Base-by-base conservation (phyloP, 2,797 vertebrate species). In the Pangasius sanitwongsei region DNA sequence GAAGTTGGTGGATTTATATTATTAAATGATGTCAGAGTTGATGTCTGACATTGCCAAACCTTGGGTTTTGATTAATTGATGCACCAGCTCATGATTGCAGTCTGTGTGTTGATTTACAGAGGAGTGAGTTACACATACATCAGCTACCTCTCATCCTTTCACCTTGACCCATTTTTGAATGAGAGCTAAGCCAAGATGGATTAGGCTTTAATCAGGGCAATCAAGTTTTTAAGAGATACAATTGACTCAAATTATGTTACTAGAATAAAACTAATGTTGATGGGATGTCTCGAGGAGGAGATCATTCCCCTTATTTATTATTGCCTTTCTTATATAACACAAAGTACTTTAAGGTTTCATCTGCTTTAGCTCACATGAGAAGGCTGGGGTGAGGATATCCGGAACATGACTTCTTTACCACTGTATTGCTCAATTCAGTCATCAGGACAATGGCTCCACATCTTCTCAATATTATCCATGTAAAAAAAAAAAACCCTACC, bases 91-190 rank as follows among this genome's bases (percentile, higher is more conserved):
- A 81, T 59, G 53, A 81, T 59, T 59, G 53, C 11, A 59, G 55
- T 57, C 53, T 57, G 53, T 57, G 53, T 80, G 8, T 59, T 81
- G 53, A 81, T 59, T 59, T 57, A 81, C 53, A 57, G 18, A 81
- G 55, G 78, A 81, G 34, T 59, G 78, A 81, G 78, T 55, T 59
- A 20, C 31, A 78, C 28, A 18, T 48, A 55, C 50, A 55, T 81
- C 78, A 37, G 55, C 70, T 41, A 41, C 53, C 72, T 61, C 65
- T 88, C 57, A 89, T 89, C 31, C 11, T 59, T 88, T 83, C 74
- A 53, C 85, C 86, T 82, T 61, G 57, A 83, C 34, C 81, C 80
- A 61, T 41, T 61, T 61, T n/a, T 44, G 50, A 57, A 80, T 87
- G 55, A 44, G 55, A 53, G 34, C 20, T 74, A 75, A 88, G 57